Conservation (phyloP, 2,888 invertebrate species). For the Dasysyrphus albostriatus region DNA sequence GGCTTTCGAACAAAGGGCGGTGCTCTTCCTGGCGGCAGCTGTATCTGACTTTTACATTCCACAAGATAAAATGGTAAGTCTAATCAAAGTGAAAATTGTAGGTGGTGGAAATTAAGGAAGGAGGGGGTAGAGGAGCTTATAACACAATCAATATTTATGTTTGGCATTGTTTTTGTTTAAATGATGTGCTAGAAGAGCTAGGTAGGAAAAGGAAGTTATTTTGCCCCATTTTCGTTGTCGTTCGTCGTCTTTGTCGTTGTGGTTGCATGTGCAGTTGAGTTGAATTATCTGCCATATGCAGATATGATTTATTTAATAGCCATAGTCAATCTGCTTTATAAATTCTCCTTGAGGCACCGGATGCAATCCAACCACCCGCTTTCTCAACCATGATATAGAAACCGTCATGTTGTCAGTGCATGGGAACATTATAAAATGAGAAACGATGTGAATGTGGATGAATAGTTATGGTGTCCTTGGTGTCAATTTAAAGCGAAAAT, state of each 20-base stretch:
- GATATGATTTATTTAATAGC: slow-evolving; percentile 58
- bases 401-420: slow-evolving; percentile 15
- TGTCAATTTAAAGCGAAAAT: slow-evolving; percentile 50
- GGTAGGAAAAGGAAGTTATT: neutral
- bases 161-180: slow-evolving; percentile 10
- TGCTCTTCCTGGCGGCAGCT: slow-evolving; percentile 98
- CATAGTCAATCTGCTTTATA: slow-evolving; percentile 38
- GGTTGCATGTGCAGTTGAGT: slow-evolving; percentile 14
- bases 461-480: slow-evolving; percentile 42
- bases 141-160: slow-evolving; percentile 34
- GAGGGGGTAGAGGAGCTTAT: neutral
- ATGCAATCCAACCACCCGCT: slow-evolving; percentile 8
- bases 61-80: slow-evolving; percentile 92
- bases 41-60: slow-evolving; percentile 99
- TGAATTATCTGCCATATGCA: slow-evolving; percentile 38
- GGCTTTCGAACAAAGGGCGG: slow-evolving; percentile 87
- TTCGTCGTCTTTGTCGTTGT: slow-evolving; percentile 4
- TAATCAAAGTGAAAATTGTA: slow-evolving; percentile 2
- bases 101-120: neutral
- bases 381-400: slow-evolving; percentile 23
- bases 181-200: neutral
- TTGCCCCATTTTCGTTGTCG: neutral
- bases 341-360: slow-evolving; percentile 30
- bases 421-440: slow-evolving; percentile 5
- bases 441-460: slow-evolving; percentile 23